These are phyloP conservation scores for Quiscalus mexicanus DNA, from an alignment of 2,113 vertebrate species.

Conservation along the genomic window DNA sequence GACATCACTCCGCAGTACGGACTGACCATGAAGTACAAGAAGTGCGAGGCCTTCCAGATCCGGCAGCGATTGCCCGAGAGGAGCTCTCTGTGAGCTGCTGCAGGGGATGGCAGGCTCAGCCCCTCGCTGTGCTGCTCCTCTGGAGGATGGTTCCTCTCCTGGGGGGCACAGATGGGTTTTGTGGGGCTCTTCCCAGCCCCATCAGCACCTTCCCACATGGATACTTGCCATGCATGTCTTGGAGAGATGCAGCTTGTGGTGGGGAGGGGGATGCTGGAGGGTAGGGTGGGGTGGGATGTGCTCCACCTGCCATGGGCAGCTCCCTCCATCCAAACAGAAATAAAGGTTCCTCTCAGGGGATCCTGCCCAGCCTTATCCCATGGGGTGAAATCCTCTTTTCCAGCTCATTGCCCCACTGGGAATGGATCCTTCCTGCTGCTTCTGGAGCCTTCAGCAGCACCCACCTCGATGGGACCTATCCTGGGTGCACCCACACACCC, in stretches of 20 bases:
- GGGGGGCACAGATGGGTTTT: accelerated
- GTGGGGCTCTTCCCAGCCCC: neutral
- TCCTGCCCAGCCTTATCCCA: neutral
- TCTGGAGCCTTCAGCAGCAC: neutral
- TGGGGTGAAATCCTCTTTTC: accelerated
- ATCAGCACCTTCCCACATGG: accelerated
- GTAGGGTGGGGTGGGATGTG: neutral
- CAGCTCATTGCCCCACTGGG: accelerated
- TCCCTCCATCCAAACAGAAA: neutral
- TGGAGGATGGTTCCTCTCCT: neutral
- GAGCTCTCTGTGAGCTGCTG: neutral
- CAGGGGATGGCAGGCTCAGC: accelerated
- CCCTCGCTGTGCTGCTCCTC: accelerated
- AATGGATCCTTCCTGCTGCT: accelerated
- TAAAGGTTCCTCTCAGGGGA: neutral
- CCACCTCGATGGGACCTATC: accelerated
- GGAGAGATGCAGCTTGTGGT: neutral
- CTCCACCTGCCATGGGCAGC: too few species aligned
- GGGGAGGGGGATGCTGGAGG: accelerated
- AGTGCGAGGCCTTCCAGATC: slow-evolving; percentile 75
- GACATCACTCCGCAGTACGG: slow-evolving; percentile 88
- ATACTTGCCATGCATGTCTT: neutral
- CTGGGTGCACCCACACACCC: neutral
- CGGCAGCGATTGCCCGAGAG: neutral
- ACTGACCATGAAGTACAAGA: slow-evolving; percentile 88